These are phyloP conservation scores for Diaphora mendica DNA, from an alignment of 2,888 invertebrate species.

Conservation along the genomic window DNA sequence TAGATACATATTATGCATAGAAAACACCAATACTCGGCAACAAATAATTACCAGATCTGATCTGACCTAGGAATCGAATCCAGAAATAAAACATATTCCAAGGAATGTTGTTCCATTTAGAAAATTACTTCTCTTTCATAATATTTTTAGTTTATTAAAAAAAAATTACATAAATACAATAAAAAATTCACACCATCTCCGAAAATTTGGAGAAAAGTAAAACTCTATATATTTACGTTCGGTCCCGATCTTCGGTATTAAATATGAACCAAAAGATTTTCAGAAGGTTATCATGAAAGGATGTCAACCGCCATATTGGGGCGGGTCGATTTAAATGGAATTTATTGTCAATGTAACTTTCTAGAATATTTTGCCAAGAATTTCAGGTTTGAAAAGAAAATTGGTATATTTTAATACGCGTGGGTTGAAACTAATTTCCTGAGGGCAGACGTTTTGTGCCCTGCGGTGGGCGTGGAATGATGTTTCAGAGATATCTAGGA, in stretches of 20 bases:
- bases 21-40: too few relatives aligned
- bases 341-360: conserved; percentile 38
- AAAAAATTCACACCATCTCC: background rate
- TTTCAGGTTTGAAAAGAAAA: conserved; percentile 21
- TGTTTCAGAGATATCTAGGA: background rate
- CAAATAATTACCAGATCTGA: too few relatives aligned
- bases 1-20: too few relatives aligned
- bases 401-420: conserved; percentile 18
- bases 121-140: background rate
- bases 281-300: conserved; percentile 25
- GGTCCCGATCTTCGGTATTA: conserved; percentile 24
- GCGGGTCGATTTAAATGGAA: conserved; percentile 36
- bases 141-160: background rate
- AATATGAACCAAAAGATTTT: conserved; percentile 29
- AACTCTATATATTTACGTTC: conserved; percentile 39
- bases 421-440: conserved; percentile 42
- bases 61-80: too few relatives aligned
- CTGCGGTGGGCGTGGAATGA: background rate
- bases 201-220: conserved; percentile 6
- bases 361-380: conserved; percentile 32
- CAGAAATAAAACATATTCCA: background rate
- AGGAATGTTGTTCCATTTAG: background rate
- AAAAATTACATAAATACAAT: background rate
- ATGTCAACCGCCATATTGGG: conserved; percentile 35
- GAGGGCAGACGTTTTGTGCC: conserved; percentile 6